Evolutionary conservation across 2,113 vertebrate species (phyloP).

Genomic region (Odocoileus virginianus): DNA sequence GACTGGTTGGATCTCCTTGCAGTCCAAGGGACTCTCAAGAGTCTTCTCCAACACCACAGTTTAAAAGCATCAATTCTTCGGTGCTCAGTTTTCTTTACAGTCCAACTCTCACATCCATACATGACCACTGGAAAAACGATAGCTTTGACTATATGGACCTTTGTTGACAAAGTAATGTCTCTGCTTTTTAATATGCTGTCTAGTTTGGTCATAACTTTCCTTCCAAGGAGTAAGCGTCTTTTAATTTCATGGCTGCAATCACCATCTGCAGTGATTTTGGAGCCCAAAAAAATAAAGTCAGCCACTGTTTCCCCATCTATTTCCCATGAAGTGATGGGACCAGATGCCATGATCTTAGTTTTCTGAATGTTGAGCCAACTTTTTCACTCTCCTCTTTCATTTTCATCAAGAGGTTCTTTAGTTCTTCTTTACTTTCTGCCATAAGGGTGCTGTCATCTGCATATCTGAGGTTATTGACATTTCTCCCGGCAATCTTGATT

Average conservation of each 20-base stretch:
- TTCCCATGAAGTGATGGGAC: neutral
- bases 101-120: neutral
- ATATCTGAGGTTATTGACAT: neutral
- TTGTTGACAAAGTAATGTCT: neutral
- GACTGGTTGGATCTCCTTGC: neutral
- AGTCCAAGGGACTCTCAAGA: neutral
- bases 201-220: neutral
- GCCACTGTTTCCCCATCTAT: neutral
- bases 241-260: neutral
- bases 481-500: neutral
- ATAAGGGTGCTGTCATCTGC: neutral
- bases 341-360: rapidly evolving
- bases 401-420: neutral
- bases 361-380: neutral
- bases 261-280: neutral
- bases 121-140: neutral
- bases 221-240: rapidly evolving
- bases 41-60: neutral
- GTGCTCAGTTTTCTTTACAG: neutral
- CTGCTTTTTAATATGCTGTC: neutral
- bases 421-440: neutral
- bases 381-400: neutral
- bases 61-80: neutral
- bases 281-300: neutral
- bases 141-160: neutral